These are phyloP conservation scores for Paraescarpia echinospica DNA, from an alignment of 1,140 invertebrate species.

Conservation along the genomic window DNA sequence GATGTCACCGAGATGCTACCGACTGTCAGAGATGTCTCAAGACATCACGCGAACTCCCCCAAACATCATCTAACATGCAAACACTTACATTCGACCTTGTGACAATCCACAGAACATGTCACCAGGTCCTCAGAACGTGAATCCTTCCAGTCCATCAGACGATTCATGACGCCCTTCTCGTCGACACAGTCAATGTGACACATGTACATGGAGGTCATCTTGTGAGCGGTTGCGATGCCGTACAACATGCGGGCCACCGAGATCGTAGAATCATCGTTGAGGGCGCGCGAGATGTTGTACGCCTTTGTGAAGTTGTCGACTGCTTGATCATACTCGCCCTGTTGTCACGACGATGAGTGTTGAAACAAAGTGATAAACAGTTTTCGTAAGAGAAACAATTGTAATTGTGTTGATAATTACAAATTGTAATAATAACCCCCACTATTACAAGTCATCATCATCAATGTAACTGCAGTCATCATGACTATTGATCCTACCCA, in stretches of 20 bases:
- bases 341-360: conserved; percentile 6
- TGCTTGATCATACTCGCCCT: conserved; percentile 55
- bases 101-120: background rate
- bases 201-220: conserved; percentile 40
- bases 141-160: conserved; percentile 14
- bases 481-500: too few species aligned
- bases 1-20: background rate
- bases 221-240: conserved; percentile 53
- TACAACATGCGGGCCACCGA: conserved; percentile 51
- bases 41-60: background rate
- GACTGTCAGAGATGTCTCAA: background rate
- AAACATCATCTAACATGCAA: background rate
- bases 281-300: conserved; percentile 52
- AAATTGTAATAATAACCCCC: background rate
- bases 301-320: conserved; percentile 56
- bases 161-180: background rate
- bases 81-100: background rate
- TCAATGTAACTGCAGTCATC: too few species aligned
- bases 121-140: background rate
- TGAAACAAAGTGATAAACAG: background rate
- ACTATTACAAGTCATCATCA: too few species aligned
- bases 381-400: background rate
- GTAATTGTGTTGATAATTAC: background rate
- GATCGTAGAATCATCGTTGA: conserved; percentile 35
- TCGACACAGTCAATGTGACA: conserved; percentile 13